Evolutionary conservation across 2,113 vertebrate genomes (phyloP).

Genomic region (Pituophis catenifer): DNA sequence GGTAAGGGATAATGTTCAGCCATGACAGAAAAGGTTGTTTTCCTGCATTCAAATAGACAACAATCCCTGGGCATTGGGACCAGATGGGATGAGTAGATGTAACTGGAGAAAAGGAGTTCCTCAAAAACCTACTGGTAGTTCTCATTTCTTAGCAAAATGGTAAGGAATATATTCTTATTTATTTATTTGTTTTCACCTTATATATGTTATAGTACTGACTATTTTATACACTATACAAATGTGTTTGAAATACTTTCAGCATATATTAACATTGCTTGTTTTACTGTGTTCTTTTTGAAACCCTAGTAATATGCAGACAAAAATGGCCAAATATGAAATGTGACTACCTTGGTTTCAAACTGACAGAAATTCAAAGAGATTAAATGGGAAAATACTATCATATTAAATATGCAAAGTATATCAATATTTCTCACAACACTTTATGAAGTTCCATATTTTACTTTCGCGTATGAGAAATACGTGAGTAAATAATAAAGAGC

Average conservation of each 20-base stretch:
- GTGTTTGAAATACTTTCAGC: not conserved
- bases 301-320: not conserved
- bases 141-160: not conserved
- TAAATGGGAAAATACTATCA: not conserved
- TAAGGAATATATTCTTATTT: not conserved
- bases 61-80: not conserved
- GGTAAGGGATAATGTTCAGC: not conserved
- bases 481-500: not conserved
- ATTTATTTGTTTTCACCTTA: not conserved
- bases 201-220: not conserved
- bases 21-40: not conserved
- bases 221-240: not conserved
- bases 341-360: not conserved
- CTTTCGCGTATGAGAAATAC: not conserved
- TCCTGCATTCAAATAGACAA: not conserved
- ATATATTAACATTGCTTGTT: not conserved
- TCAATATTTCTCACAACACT: not conserved
- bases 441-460: not conserved
- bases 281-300: not conserved
- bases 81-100: not conserved
- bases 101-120: not conserved
- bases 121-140: not conserved
- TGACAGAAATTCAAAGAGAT: not conserved
- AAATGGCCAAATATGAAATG: not conserved
- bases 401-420: not conserved